Percentiles rank a stretch among this genome's conserved stretches.
Evolutionary conservation across 2,888 invertebrate genomes (phyloP).

Genomic region (Perizoma flavofasciatum): DNA sequence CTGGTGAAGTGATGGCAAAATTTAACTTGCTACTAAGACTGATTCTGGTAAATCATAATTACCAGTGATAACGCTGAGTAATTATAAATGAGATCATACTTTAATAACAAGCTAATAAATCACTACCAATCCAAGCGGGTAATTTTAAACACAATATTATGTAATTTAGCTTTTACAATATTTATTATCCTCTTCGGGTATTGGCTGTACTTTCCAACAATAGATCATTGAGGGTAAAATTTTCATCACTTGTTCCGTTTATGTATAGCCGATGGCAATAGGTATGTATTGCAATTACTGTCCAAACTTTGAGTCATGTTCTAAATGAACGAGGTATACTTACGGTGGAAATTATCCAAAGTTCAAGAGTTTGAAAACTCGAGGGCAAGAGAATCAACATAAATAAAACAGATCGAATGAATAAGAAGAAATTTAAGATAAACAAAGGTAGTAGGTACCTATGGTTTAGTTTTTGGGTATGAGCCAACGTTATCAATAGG

Average conservation of each 20-base stretch:
- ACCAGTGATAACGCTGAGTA: constrained; percentile 51
- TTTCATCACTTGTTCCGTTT: constrained; percentile 29
- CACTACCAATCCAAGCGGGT: constrained; percentile 19
- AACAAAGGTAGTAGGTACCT: constrained; percentile 14
- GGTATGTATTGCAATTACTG: constrained; percentile 53
- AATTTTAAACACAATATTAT: constrained; percentile 13
- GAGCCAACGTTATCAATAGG: constrained; percentile 52
- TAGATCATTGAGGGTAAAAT: not conserved
- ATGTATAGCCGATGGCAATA: constrained; percentile 34
- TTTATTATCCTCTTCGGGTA: constrained; percentile 10
- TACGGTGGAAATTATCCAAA: constrained; percentile 47
- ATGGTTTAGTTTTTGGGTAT: constrained; percentile 48
- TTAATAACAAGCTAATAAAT: constrained; percentile 26
- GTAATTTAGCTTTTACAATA: constrained; percentile 2
- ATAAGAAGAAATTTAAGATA: constrained; percentile 24
- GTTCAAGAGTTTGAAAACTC: constrained; percentile 43
- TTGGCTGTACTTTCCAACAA: constrained; percentile 5
- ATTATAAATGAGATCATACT: constrained; percentile 64
- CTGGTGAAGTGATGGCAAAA: constrained; percentile 34
- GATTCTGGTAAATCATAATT: constrained; percentile 18
- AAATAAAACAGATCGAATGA: constrained; percentile 34
- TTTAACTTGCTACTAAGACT: constrained; percentile 39
- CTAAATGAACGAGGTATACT: constrained; percentile 48
- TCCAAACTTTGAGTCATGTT: constrained; percentile 55
- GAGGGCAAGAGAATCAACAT: constrained; percentile 32